These are phyloP conservation scores for Eunapius fragilis DNA, from an alignment of 37 sponge, comb jelly and placozoan genomes.

Conservation along the genomic window DNA sequence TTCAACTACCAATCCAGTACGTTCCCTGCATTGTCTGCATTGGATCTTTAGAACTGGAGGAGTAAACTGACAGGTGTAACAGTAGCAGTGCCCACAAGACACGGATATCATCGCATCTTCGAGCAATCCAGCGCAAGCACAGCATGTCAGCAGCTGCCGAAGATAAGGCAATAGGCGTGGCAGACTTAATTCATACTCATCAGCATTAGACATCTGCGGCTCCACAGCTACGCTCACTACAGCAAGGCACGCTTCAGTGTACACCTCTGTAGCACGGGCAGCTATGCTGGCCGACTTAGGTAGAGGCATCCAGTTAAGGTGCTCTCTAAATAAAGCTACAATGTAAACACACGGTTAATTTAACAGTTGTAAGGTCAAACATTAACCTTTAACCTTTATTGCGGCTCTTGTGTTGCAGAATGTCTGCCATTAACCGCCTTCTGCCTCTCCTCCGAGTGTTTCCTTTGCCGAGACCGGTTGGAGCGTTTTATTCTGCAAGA, in stretches of 20 bases:
- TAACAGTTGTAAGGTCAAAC: neutral
- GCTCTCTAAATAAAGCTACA: neutral
- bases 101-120: conserved; percentile 78
- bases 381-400: neutral
- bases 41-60: conserved; percentile 63
- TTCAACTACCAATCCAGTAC: conserved; percentile 51
- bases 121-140: conserved; percentile 77
- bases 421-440: neutral
- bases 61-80: conserved; percentile 62
- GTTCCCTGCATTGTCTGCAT: conserved; percentile 76
- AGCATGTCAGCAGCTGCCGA: conserved; percentile 76
- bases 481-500: conserved; percentile 8
- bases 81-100: conserved; percentile 80
- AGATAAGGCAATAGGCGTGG: conserved; percentile 59
- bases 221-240: conserved; percentile 12
- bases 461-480: neutral
- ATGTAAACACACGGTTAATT: neutral
- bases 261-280: conserved; percentile 69
- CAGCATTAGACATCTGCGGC: neutral
- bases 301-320: conserved; percentile 43
- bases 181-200: conserved; percentile 19
- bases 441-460: conserved; percentile 1
- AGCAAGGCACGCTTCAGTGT: conserved; percentile 53
- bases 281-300: conserved; percentile 62
- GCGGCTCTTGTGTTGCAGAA: no score